Conservation (phyloP, 2,888 invertebrate species). For the Blera fallax region DNA sequence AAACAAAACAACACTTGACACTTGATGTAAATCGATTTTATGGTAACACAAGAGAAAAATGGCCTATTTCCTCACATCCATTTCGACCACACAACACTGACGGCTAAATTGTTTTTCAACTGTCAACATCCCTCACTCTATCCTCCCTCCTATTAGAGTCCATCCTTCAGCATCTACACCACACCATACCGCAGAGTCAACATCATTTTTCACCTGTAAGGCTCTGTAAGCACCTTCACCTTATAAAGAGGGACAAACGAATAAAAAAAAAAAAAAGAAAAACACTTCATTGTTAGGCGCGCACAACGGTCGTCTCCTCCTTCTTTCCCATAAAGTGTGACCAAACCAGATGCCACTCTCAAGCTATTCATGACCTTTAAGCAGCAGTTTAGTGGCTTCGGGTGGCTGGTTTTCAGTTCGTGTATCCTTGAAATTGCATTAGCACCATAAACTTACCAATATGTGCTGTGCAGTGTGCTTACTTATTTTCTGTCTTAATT, state of each 20-base stretch:
- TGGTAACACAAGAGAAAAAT: not conserved
- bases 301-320: not conserved
- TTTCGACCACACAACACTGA: constrained; percentile 37
- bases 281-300: constrained; percentile 33
- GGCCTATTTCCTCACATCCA: constrained; percentile 32
- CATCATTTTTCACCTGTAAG: constrained; percentile 68
- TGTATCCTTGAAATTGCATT: constrained; percentile 34
- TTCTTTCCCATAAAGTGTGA: constrained; percentile 41
- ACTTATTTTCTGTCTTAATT: constrained; percentile 29
- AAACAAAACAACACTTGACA: constrained; percentile 23
- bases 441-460: not conserved
- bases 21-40: constrained; percentile 54
- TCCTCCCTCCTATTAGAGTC: not conserved
- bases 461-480: not conserved
- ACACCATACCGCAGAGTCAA: constrained; percentile 15
- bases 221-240: constrained; percentile 23
- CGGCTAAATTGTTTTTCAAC: constrained; percentile 64
- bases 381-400: constrained; percentile 29
- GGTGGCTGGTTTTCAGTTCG: not conserved
- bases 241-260: not conserved
- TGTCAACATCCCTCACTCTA: constrained; percentile 48
- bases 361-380: constrained; percentile 63
- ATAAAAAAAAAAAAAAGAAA: not conserved
- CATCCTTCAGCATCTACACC: not conserved
- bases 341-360: constrained; percentile 58